Conservation (phyloP, 2,888 invertebrate genomes). For the Apamea crenata region DNA sequence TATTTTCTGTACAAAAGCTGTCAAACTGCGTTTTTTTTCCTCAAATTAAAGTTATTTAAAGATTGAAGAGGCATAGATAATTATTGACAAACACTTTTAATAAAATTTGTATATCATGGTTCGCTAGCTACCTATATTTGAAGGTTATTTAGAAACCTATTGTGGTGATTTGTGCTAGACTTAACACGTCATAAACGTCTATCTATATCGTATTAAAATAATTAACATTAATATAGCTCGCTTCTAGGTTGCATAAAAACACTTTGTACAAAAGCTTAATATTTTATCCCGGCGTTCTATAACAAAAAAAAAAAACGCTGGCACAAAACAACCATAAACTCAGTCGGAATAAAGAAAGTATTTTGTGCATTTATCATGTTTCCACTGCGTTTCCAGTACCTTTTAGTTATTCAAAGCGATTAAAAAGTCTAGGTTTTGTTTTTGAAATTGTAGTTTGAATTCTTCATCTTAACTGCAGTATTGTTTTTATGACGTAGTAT, state of each 20-base stretch:
- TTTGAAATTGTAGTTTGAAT: slow-evolving; percentile 28
- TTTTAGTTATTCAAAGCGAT: slow-evolving; percentile 34
- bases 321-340: slow-evolving; percentile 1
- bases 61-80: too few species aligned
- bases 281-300: too few species aligned
- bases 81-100: neutral
- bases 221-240: too few species aligned
- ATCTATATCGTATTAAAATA: neutral
- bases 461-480: slow-evolving; percentile 11
- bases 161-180: neutral
- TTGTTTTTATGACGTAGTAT: slow-evolving; percentile 9
- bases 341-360: slow-evolving; percentile 6
- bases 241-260: neutral
- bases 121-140: neutral
- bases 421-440: slow-evolving; percentile 26
- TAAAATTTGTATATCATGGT: neutral
- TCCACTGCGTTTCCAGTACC: slow-evolving; percentile 5
- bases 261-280: neutral
- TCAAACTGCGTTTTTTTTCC: too few species aligned
- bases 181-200: neutral
- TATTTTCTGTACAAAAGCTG: too few species aligned
- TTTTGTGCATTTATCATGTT: slow-evolving; percentile 26
- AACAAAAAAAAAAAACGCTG: neutral
- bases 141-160: neutral
- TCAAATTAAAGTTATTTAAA: too few species aligned